phyloP scores from a whole-genome alignment of 2,888 invertebrate species.

The Zygogramma bicolorata region DNA sequence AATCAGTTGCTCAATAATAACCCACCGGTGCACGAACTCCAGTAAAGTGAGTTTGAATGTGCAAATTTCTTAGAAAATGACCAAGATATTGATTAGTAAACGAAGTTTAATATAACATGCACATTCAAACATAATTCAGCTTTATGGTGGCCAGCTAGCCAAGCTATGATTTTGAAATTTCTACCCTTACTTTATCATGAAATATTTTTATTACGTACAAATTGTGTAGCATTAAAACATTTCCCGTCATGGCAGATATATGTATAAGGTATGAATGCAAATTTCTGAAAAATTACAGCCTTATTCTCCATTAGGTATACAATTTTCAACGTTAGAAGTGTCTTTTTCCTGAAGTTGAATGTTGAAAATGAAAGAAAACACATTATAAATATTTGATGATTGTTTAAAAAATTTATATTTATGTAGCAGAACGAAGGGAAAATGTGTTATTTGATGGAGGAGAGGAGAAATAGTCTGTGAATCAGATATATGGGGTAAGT shows the following conservation, averaged over 20 bases:
- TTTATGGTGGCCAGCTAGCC: not conserved
- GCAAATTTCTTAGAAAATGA: slow-evolving; percentile 36
- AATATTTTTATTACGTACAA: not conserved
- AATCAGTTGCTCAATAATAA: slow-evolving; percentile 31
- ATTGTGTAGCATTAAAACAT: not conserved
- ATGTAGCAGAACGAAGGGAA: no score
- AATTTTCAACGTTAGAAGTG: not conserved
- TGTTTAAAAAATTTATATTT: no score
- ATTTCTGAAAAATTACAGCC: not conserved
- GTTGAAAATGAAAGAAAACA: not conserved
- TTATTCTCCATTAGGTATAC: not conserved
- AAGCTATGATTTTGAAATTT: slow-evolving; percentile 7
- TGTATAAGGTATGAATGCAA: not conserved
- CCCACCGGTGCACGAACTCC: slow-evolving; percentile 30
- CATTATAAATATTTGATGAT: no score
- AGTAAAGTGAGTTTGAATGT: slow-evolving; percentile 25
- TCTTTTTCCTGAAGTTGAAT: not conserved
- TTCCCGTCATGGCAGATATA: not conserved
- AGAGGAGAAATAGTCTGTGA: no score
- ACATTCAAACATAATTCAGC: not conserved
- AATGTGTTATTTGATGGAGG: no score
- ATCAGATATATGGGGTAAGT: no score
- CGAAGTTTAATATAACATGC: slow-evolving; percentile 16
- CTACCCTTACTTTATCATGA: not conserved
- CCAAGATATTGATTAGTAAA: slow-evolving; percentile 31